Evolutionary conservation across 2,113 vertebrate genomes (phyloP), one percentile per base, ranked within the genome.

Genomic region (Bufo bufo): DNA sequence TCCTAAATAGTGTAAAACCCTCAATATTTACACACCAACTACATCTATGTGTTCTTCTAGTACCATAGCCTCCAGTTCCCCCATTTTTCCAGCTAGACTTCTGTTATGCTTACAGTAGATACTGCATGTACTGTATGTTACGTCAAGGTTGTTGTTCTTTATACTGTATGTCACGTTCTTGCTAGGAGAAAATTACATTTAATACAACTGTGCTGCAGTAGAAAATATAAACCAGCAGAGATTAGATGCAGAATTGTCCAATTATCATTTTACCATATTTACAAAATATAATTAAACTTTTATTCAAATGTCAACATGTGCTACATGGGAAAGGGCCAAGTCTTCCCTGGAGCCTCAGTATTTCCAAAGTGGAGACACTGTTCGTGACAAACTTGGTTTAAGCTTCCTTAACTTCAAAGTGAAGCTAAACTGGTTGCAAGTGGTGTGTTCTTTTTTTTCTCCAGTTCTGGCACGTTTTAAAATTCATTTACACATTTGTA

Each of bases 401-500:
- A 71, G 72, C 45, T 85, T 81, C 54, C 56, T 59, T 45, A 58
- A 59, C 78, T 75, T 59, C 66, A 85, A 72, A 85, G 72, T 33
- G 4, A 16, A 16, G 43, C 20, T 85, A 85, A 61, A 85, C 77
- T 85, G 12, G 23, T 50, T 85, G 69, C 83, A 75, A 74, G 50
- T 74, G 69, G 33, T 59, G 52, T 16, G 52, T 71, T 69, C 14
- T 69, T 54, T 50, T 71, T 75, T 50, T 54, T 23, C 3, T 72
- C n/a, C 2, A 71, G 49, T 17, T 54, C 63, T 85, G 83, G 83
- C 83, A 74, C 49, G 52, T 71, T 58, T 20, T 59, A 69, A 59
- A 74, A 85, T 77, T 85, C 43, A 85, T 77, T 45, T 77, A 85
- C 66, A 84, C 83, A 85, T 58, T 77, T 77, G 17, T n/a, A 85